Percentiles rank a stretch among this genome's conserved stretches.
These are phyloP conservation scores for Tyto alba DNA, from an alignment of 2,113 vertebrate genomes.

Conservation along the genomic window DNA sequence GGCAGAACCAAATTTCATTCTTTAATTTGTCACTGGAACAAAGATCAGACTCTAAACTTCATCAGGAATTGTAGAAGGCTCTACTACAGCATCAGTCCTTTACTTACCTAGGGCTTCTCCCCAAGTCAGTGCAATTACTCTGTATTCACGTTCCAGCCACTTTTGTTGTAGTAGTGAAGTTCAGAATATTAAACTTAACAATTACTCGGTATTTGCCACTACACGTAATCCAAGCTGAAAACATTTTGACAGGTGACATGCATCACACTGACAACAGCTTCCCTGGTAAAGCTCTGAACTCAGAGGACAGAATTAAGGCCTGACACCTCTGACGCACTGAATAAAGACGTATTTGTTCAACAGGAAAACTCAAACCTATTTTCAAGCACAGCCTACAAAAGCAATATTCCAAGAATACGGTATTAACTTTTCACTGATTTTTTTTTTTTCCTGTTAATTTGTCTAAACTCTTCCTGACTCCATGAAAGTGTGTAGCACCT, in stretches of 20 bases:
- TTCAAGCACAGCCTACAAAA: not conserved
- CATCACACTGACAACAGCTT: not conserved
- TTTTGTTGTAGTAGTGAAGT: not conserved
- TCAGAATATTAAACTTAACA: not conserved
- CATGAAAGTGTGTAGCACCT: not conserved
- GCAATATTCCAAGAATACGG: not conserved
- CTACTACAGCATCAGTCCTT: not conserved
- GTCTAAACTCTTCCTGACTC: not conserved
- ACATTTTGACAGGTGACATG: too few species aligned
- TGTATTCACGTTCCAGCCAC: not conserved
- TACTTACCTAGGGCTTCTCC: not conserved
- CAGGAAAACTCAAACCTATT: not conserved
- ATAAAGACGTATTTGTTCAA: not conserved
- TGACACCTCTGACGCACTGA: not conserved
- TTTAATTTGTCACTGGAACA: not conserved
- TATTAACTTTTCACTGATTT: not conserved
- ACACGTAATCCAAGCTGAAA: not conserved
- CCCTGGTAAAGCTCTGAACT: not conserved
- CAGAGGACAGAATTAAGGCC: not conserved
- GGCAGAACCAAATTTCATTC: not conserved
- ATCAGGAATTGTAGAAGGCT: not conserved
- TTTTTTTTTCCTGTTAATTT: not conserved
- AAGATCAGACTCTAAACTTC: not conserved
- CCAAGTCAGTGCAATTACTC: fast-evolving
- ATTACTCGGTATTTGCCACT: not conserved